phyloP scores from a whole-genome alignment of 2,113 vertebrate genomes.

The Damaliscus lunatus region DNA sequence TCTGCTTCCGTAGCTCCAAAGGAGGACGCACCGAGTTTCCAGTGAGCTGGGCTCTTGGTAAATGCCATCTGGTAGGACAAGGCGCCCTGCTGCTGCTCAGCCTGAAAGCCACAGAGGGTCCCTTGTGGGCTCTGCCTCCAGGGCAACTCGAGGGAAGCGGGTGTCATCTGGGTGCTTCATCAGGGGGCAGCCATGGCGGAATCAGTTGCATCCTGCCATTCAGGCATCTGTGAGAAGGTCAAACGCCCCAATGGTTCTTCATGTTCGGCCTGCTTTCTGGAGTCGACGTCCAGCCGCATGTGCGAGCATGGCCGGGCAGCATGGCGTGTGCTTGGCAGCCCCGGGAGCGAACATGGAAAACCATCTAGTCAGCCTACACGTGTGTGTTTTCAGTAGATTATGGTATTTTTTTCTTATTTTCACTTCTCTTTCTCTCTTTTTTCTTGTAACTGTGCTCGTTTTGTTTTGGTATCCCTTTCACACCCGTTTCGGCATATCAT shows the following conservation, averaged over 20 bases:
- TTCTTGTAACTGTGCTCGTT: conserved; percentile 82
- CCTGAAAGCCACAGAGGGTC: neutral
- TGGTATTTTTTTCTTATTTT: conserved; percentile 90
- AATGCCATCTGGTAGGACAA: neutral
- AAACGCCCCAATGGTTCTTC: conserved; percentile 84
- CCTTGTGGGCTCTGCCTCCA: neutral
- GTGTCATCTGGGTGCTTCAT: neutral
- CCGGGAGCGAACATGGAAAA: conserved; percentile 86
- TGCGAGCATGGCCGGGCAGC: conserved; percentile 81
- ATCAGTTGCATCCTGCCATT: neutral
- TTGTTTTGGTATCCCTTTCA: conserved; percentile 75
- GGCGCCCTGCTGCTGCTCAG: neutral
- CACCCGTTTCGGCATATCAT: conserved; percentile 72
- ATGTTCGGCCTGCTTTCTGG: conserved; percentile 85
- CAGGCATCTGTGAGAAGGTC: conserved; percentile 84
- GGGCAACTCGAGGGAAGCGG: neutral
- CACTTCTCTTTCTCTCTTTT: conserved; percentile 87
- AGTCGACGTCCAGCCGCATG: conserved; percentile 81
- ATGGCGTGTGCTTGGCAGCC: conserved; percentile 77
- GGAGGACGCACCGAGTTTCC: neutral
- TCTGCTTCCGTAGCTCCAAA: neutral
- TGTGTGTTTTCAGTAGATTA: conserved; percentile 84
- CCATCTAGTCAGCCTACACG: conserved; percentile 85
- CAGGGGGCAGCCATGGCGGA: conserved; percentile 40
- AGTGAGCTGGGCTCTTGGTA: neutral